phyloP scores from a whole-genome alignment of 2,888 invertebrate genomes.

The Opisthograptis luteolata region DNA sequence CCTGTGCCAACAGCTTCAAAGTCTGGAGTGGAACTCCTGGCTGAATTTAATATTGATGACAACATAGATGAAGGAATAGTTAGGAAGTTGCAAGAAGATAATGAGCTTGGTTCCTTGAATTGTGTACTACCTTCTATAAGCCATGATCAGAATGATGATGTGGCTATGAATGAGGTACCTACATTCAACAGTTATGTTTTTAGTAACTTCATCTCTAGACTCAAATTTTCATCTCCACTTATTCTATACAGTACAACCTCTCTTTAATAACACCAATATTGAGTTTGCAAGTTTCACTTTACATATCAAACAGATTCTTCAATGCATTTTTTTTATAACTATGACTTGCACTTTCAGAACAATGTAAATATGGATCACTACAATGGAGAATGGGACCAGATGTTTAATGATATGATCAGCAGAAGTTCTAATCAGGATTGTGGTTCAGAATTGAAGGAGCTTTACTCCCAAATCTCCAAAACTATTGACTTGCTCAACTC shows the following conservation, averaged over 20 bases:
- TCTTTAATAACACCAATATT: too few species aligned
- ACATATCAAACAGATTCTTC: too few species aligned
- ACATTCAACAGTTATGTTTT: not conserved
- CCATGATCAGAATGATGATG: constrained; percentile 71
- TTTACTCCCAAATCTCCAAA: constrained; percentile 78
- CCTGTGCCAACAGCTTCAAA: constrained; percentile 52
- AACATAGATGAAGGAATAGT: constrained; percentile 59
- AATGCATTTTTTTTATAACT: too few species aligned
- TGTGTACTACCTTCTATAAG: constrained; percentile 76
- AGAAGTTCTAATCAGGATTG: constrained; percentile 66
- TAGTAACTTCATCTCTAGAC: not conserved
- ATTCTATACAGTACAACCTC: too few species aligned
- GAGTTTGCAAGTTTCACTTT: too few species aligned
- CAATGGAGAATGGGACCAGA: constrained; percentile 78
- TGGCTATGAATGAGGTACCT: constrained; percentile 63
- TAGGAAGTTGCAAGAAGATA: constrained; percentile 51
- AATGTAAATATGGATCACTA: constrained; percentile 63
- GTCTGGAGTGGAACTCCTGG: constrained; percentile 63
- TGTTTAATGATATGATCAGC: constrained; percentile 74
- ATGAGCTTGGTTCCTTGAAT: constrained; percentile 63
- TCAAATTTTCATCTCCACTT: too few species aligned
- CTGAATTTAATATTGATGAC: constrained; percentile 70
- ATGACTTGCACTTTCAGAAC: constrained; percentile 52
- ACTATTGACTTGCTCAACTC: constrained; percentile 77
- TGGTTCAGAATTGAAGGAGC: constrained; percentile 73